phyloP scores from a whole-genome alignment of 2,797 vertebrate species.

The Spinibarbus caldwelli region DNA sequence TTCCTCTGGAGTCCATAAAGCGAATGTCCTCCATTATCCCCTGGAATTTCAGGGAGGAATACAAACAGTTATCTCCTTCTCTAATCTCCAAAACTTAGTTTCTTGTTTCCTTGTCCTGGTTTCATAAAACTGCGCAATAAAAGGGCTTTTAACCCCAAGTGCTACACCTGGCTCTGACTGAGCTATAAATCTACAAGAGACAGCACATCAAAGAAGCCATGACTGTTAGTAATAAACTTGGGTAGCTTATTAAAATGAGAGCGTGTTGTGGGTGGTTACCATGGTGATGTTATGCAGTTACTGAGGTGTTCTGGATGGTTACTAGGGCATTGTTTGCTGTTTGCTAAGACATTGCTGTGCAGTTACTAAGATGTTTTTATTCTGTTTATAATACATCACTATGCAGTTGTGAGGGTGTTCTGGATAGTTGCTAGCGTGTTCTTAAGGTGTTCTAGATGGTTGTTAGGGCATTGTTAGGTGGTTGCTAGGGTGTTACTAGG shows the following conservation, averaged over 20 bases:
- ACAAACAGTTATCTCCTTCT: conserved; percentile 66
- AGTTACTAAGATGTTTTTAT: no score
- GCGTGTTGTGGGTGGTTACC: neutral
- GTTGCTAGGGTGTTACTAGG: no score
- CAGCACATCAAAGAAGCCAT: conserved; percentile 57
- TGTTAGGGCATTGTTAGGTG: no score
- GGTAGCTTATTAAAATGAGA: neutral
- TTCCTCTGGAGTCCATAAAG: conserved; percentile 60
- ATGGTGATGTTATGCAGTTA: neutral
- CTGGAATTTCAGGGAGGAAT: conserved; percentile 72
- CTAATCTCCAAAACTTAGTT: conserved; percentile 71
- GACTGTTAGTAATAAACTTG: neutral
- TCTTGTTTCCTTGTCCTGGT: conserved; percentile 67
- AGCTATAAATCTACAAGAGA: conserved; percentile 62
- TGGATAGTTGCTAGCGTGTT: no score
- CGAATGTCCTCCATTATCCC: conserved; percentile 68
- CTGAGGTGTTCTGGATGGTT: no score
- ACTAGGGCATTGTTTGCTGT: no score
- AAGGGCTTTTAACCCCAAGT: conserved; percentile 74
- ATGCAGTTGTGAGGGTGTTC: no score
- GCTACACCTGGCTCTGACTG: conserved; percentile 65
- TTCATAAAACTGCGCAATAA: conserved; percentile 76
- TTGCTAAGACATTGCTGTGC: no score
- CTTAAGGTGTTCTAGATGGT: no score
- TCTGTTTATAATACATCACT: no score